Evolutionary conservation across 53 echinoderm and acorn worm species (phyloP), one percentile per base, ranked within the genome.

Genomic region (Arbacia lixula): DNA sequence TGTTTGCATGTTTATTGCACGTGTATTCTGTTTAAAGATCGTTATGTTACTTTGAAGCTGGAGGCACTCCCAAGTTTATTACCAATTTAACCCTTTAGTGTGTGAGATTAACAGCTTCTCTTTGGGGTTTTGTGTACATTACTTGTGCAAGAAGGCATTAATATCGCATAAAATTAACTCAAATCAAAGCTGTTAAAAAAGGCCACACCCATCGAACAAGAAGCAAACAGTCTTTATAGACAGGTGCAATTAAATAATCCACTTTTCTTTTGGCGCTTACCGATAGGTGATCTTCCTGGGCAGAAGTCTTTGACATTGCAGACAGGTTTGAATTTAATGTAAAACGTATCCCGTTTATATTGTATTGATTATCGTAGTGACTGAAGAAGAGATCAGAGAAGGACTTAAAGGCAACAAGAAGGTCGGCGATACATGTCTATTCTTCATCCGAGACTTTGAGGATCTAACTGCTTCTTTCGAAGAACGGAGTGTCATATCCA

Each of bases 341-440:
- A 14, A 46, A 10, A 46, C 8, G 14, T 14, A 10, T 46, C 14
- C 49, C 8, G 8, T 75, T 62, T 34, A 31, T 83, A 14, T 50
- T 31, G 8, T 69, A 19, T 30, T 12, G 35, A 10, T 67, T 67
- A 12, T 34, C 32, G 17, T 81, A 95, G 95, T 95, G 35, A 95
- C 95, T 4, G 95, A 95, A 51, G 84, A 87, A 12, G 95, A 95
- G 55, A 87, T 95, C 24, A 51, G 73, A 27, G 90, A 95, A 28
- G 92, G 71, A 6, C 42, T 95, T 14, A 25, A 74, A 54, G 85
- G 67, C 11, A 90, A 83, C 50, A 51, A 46, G 31, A 81, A 88
- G 52, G 60, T 85, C 5, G 61, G 72, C 36, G 88, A 80, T 11
- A 81, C 81, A 26, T 85, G 85, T 54, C 69, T 95, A 16, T 90